Percentiles rank a stretch among this genome's conserved stretches.
Conservation (phyloP, 2,888 invertebrate species). For the Acronicta psi region DNA sequence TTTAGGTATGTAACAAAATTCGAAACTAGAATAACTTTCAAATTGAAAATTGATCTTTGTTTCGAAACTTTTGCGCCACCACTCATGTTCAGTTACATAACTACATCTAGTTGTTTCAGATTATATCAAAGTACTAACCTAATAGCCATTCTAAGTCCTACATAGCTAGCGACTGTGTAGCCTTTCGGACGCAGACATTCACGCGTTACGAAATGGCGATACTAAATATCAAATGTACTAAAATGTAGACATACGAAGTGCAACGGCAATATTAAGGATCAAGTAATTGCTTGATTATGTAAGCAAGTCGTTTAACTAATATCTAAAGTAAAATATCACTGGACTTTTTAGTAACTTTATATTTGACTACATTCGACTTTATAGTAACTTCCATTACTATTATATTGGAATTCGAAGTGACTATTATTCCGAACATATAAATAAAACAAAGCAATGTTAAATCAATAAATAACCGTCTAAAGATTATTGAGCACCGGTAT, state of each 20-base stretch:
- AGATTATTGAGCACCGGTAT: constrained; percentile 9
- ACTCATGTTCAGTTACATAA: constrained; percentile 39
- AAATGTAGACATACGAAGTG: constrained; percentile 11
- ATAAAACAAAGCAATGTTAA: neutral
- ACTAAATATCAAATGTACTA: constrained; percentile 43
- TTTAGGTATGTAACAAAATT: too few species aligned
- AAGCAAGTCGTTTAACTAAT: constrained; percentile 7
- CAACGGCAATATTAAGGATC: constrained; percentile 8
- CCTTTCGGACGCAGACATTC: constrained; percentile 48
- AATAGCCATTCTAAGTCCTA: constrained; percentile 45
- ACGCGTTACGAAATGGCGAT: constrained; percentile 48
- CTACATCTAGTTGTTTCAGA: constrained; percentile 29
- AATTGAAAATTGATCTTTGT: constrained; percentile 2
- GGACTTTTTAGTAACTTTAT: too few species aligned
- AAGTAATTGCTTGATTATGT: constrained; percentile 38
- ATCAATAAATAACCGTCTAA: constrained; percentile 4
- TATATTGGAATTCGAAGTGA: too few species aligned
- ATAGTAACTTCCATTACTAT: too few species aligned
- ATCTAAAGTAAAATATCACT: constrained; percentile 13
- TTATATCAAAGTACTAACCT: constrained; percentile 48
- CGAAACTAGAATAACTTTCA: neutral
- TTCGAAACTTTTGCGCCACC: constrained; percentile 32
- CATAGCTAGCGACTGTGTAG: constrained; percentile 37
- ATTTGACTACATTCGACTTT: too few species aligned
- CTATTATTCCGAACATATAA: neutral